phyloP scores from a whole-genome alignment of 1,140 invertebrate genomes.

The Bicyclus anynana region DNA sequence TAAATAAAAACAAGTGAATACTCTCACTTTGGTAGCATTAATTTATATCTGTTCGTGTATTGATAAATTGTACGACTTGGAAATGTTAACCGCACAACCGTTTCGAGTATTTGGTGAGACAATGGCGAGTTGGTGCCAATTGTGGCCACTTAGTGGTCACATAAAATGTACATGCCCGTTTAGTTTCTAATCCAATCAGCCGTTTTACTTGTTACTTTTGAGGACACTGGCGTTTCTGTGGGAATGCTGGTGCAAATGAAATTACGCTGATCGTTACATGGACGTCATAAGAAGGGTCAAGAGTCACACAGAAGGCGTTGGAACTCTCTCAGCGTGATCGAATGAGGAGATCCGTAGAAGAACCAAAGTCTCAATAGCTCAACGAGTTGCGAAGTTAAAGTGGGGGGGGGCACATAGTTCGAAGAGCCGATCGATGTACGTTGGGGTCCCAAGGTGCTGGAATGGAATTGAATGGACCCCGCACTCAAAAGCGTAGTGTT shows the following conservation, averaged over 20 bases:
- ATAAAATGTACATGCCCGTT: not conserved
- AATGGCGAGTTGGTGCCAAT: not conserved
- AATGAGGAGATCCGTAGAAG: too few relatives aligned
- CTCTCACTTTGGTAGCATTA: not conserved
- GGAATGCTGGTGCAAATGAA: not conserved
- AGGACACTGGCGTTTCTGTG: not conserved
- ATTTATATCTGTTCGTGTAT: conserved; percentile 2
- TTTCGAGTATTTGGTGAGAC: not conserved
- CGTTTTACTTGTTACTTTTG: not conserved
- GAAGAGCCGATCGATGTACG: too few relatives aligned
- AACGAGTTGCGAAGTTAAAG: too few relatives aligned
- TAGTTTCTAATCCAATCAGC: not conserved
- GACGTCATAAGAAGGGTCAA: too few relatives aligned
- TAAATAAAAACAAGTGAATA: not conserved
- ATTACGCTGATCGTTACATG: too few relatives aligned
- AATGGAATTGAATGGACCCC: too few relatives aligned
- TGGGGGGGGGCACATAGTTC: too few relatives aligned
- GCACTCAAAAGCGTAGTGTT: too few relatives aligned
- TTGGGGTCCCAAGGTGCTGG: too few relatives aligned
- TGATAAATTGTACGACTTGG: not conserved
- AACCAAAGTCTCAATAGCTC: too few relatives aligned
- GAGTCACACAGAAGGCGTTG: too few relatives aligned
- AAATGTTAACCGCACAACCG: not conserved
- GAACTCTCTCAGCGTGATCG: too few relatives aligned
- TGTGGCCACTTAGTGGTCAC: not conserved